A percentile compares a stretch with the other conserved stretches of the same genome.
Conservation (phyloP, 1,140 invertebrate genomes). For the Amphibalanus amphitrite region DNA sequence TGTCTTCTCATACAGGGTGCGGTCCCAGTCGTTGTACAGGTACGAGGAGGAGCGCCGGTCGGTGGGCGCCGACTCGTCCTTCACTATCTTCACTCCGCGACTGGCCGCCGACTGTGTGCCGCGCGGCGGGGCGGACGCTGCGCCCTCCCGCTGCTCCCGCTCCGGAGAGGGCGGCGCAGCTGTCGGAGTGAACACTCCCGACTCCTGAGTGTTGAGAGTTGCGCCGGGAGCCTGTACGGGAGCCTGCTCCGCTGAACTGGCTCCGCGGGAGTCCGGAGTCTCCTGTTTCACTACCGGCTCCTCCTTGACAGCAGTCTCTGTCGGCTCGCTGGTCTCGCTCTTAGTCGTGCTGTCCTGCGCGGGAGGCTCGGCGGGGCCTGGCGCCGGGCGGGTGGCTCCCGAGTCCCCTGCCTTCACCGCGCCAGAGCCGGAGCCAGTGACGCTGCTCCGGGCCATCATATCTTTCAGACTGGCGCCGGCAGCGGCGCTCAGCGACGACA, state of each 20-base stretch:
- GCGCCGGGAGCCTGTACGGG: no score
- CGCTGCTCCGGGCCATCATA: neutral
- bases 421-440: no score
- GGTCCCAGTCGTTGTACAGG: neutral
- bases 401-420: neutral
- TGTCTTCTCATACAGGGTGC: neutral
- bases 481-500: neutral
- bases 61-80: no score
- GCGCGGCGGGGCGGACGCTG: no score
- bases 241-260: neutral
- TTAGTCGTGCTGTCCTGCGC: neutral
- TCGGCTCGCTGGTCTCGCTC: neutral
- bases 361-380: neutral
- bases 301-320: neutral
- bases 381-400: no score
- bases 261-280: neutral
- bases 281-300: neutral
- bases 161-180: neutral
- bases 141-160: neutral
- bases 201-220: neutral
- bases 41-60: neutral
- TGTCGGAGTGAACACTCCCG: neutral
- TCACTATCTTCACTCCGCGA: neutral
- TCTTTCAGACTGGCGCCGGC: neutral
- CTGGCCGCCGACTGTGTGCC: no score